Evolutionary conservation across 2,888 invertebrate species (phyloP).

Genomic region (Automeris io): DNA sequence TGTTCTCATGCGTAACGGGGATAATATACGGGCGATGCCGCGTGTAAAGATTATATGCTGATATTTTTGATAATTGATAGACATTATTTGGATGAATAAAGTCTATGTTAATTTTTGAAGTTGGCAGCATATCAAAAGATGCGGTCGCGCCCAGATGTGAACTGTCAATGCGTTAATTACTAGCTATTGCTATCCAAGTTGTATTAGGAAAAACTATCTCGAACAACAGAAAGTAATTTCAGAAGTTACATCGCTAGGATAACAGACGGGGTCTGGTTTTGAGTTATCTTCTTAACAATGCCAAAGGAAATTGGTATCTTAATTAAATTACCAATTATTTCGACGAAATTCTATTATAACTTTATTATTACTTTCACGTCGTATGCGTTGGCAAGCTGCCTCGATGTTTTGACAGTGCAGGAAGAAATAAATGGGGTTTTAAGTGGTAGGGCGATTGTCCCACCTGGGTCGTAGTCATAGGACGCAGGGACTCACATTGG

Average conservation of each 20-base stretch:
- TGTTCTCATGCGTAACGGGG: too few relatives aligned
- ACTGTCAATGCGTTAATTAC: constrained; percentile 21
- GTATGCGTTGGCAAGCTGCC: too few relatives aligned
- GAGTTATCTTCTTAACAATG: constrained; percentile 7
- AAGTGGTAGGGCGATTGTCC: too few relatives aligned
- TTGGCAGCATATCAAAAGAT: constrained; percentile 3
- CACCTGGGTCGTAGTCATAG: too few relatives aligned
- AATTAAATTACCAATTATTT: background rate
- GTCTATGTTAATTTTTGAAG: background rate
- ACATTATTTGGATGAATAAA: too few relatives aligned
- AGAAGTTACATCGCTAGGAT: constrained; percentile 14
- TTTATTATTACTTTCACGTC: background rate
- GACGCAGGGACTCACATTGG: too few relatives aligned
- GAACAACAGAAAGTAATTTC: constrained; percentile 24
- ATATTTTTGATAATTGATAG: too few relatives aligned
- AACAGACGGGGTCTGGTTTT: constrained; percentile 6
- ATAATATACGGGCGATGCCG: too few relatives aligned
- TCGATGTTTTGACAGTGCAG: too few relatives aligned
- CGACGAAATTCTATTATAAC: background rate
- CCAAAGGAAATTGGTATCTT: background rate
- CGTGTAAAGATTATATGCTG: too few relatives aligned
- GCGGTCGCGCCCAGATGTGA: constrained; percentile 13
- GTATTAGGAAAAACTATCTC: constrained; percentile 20
- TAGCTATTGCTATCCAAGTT: constrained; percentile 15
- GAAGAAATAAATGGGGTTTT: too few relatives aligned